Base-by-base conservation (phyloP, 2,113 vertebrate genomes). In the Castor canadensis region DNA sequence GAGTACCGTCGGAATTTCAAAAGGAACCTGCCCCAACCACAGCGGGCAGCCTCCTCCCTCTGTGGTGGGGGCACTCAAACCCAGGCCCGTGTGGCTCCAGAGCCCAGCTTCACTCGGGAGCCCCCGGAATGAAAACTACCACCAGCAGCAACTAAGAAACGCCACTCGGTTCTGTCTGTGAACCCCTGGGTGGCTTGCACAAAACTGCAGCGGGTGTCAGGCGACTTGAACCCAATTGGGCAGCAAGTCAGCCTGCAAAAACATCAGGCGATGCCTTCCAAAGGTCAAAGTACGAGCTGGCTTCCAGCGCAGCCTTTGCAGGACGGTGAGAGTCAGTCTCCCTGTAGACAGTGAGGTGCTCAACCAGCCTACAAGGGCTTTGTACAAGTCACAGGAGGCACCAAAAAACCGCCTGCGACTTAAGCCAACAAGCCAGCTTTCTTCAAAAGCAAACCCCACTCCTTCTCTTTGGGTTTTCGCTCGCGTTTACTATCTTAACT, bases 261-360 rank as follows among this genome's bases (percentile, higher is more conserved):
- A 89, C 83, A 95, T 87, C 87, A 86, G 60, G 82, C 56, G 64
- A 75, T 76, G 73, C 90, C 94, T 95, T 97, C 96, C 96, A 97
- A 96, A 97, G 97, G 96, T 97, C 96, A 95, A 92, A 94, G 96
- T 88, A 69, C 95, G 92, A 89, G 40, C 82, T 66, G 88, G 89
- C 82, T 93, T 58, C 22, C 82, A 54, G 26, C 58, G 76, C 81
- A 85, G 90, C 66, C 62, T 86, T 73, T 56, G 83, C 79, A 0
- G 10, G 64, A 35, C 85, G 20, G 28, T 52, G 75, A 67, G 89
- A 94, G 58, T 83, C 22, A 54, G 87, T 71, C 69, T 91, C 91
- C 49, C 49, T 80, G 72, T 54, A 81, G 71, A 71, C 77, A 40
- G 64, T 32, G 60, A 85, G 64, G 64, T 91, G 38, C 52, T 71